Evolutionary conservation across 1,140 invertebrate genomes (phyloP).

Genomic region (Cydia pomonella): DNA sequence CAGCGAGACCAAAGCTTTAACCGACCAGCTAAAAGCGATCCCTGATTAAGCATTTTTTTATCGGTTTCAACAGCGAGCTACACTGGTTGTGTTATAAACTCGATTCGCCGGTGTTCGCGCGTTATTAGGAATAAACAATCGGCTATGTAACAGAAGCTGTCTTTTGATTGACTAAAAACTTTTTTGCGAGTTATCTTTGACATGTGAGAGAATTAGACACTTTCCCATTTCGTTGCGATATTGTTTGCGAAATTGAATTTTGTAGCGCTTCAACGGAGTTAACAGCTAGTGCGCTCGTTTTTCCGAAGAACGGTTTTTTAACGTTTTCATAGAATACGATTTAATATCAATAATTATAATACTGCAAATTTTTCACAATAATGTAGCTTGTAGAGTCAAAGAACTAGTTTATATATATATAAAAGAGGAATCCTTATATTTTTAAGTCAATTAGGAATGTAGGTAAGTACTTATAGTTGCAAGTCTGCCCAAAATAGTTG

Average conservation of each 20-base stretch:
- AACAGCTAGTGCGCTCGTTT: not conserved
- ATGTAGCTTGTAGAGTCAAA: too few species aligned
- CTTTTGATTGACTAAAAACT: slow-evolving; percentile 11
- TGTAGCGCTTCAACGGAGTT: not conserved
- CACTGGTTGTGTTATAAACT: not conserved
- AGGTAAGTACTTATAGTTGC: too few species aligned
- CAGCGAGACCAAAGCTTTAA: not conserved
- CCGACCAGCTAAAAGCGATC: not conserved
- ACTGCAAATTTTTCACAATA: too few species aligned
- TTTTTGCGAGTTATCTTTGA: slow-evolving; percentile 11
- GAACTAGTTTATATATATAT: too few species aligned
- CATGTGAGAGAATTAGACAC: slow-evolving; percentile 24
- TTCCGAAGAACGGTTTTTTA: not conserved
- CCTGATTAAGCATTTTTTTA: not conserved
- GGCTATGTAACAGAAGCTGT: slow-evolving; percentile 22
- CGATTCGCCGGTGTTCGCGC: not conserved
- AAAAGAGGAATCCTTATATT: too few species aligned
- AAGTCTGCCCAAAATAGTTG: too few species aligned
- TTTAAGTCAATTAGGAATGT: too few species aligned
- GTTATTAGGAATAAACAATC: not conserved
- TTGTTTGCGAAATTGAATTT: slow-evolving; percentile 13
- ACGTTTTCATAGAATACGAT: not conserved
- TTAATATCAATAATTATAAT: too few species aligned
- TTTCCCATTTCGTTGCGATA: slow-evolving; percentile 12
- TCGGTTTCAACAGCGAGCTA: not conserved